Percentiles rank a stretch among this genome's conserved stretches.
Evolutionary conservation across 2,113 vertebrate genomes (phyloP).

Genomic region (Nyctibius bracteatus): DNA sequence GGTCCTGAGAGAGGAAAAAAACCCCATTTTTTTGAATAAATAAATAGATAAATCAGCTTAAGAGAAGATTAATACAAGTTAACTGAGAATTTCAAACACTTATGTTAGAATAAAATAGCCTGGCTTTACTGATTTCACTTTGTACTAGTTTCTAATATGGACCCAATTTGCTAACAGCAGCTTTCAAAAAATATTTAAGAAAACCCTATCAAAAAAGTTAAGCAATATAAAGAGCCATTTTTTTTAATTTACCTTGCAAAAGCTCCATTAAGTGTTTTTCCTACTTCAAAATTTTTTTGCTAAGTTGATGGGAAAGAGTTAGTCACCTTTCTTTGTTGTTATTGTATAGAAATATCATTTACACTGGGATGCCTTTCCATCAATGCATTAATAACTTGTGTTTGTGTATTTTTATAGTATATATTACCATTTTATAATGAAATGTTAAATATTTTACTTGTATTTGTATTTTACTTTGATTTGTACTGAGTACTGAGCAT

Average conservation of each 20-base stretch:
- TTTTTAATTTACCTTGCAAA: background rate
- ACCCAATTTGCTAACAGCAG: background rate
- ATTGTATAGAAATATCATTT: background rate
- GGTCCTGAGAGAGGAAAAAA: background rate
- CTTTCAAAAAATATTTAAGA: background rate
- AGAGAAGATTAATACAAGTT: background rate
- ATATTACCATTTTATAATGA: conserved; percentile 55
- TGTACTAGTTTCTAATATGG: background rate
- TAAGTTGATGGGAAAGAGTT: background rate
- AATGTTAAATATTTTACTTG: conserved; percentile 64
- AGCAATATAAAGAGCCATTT: background rate
- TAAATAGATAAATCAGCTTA: background rate
- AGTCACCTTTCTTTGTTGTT: background rate
- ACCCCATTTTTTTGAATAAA: background rate
- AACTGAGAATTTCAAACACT: background rate
- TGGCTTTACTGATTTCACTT: background rate
- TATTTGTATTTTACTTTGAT: conserved; percentile 42
- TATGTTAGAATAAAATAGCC: background rate
- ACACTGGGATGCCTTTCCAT: background rate
- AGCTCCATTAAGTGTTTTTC: background rate
- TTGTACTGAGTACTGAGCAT: background rate
- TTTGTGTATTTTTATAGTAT: conserved; percentile 11
- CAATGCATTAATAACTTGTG: conserved; percentile 34
- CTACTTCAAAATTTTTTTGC: background rate
- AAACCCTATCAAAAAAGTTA: background rate